Percentiles rank a stretch among this genome's conserved stretches.
Conservation (phyloP, 1,140 invertebrate species). For the Coenobita brevimanus region DNA sequence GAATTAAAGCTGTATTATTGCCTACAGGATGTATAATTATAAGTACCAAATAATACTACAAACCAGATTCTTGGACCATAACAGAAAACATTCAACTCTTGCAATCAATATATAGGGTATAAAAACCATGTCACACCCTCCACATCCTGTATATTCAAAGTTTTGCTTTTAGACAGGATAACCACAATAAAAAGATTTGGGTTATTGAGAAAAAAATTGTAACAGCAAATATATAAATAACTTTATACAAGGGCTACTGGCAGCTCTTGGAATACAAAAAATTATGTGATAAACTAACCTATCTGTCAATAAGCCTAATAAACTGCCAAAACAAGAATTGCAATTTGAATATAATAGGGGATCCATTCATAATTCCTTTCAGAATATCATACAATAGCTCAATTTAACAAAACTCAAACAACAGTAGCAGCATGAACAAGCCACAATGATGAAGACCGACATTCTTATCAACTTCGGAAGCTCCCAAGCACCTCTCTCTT, state of each 20-base stretch:
- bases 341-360: conserved; percentile 50
- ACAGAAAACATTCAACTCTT: no score
- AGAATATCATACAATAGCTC: conserved; percentile 55
- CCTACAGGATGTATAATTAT: no score
- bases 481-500: no score
- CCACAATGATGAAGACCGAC: conserved; percentile 57
- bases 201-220: conserved; percentile 65
- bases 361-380: conserved; percentile 43
- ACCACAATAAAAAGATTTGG: conserved; percentile 61
- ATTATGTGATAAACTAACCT: conserved; percentile 58
- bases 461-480: no score
- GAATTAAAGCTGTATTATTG: no score
- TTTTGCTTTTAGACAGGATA: conserved; percentile 62
- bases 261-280: conserved; percentile 62
- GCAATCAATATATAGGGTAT: not conserved
- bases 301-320: conserved; percentile 61
- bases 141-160: conserved; percentile 65
- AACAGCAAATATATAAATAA: conserved; percentile 65
- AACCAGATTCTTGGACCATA: no score
- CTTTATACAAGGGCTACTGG: conserved; percentile 66
- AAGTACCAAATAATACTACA: no score
- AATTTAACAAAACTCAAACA: conserved; percentile 57
- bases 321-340: conserved; percentile 57
- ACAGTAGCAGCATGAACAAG: conserved; percentile 59
- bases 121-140: conserved; percentile 55